Percentiles rank a stretch among this genome's conserved stretches.
Conservation (phyloP, 2,797 vertebrate species). For the Nyctibius grandis region DNA sequence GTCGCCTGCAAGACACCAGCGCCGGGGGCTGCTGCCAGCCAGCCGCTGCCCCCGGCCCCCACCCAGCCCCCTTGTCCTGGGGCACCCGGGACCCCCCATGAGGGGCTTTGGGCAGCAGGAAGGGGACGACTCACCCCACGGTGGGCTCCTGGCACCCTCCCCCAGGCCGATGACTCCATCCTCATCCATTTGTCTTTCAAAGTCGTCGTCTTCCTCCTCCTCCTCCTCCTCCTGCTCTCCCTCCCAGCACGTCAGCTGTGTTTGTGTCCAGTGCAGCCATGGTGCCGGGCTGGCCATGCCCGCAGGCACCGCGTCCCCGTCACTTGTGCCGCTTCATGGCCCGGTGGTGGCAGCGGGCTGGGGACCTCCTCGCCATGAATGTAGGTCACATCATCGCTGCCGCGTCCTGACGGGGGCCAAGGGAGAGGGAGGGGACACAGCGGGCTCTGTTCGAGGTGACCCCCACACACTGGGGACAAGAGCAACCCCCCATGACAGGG, state of each 20-base stretch:
- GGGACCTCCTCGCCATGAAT: background rate
- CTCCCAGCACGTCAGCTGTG: background rate
- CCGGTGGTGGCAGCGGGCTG: background rate
- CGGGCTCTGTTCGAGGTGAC: background rate
- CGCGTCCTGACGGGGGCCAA: background rate
- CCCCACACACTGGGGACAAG: background rate
- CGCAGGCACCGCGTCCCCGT: background rate
- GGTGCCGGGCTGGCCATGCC: conserved; percentile 62
- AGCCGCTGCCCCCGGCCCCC: accelerated
- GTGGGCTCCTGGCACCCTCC: background rate
- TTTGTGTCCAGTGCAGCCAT: conserved; percentile 38
- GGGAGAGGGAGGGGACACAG: background rate
- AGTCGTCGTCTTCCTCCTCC: conserved; percentile 45
- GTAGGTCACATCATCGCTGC: conserved; percentile 30
- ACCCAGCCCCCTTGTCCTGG: accelerated
- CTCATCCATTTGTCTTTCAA: conserved; percentile 72
- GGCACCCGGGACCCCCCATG: accelerated
- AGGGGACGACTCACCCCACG: conserved; percentile 21
- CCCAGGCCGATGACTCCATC: conserved; percentile 73
- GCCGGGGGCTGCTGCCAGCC: background rate
- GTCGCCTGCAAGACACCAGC: conserved; percentile 41
- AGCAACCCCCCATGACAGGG: accelerated
- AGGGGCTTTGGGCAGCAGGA: background rate
- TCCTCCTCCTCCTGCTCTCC: conserved; percentile 13
- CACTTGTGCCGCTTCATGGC: conserved; percentile 66